phyloP scores from a whole-genome alignment of 1,140 invertebrate genomes.

The Neodiprion fabricii region DNA sequence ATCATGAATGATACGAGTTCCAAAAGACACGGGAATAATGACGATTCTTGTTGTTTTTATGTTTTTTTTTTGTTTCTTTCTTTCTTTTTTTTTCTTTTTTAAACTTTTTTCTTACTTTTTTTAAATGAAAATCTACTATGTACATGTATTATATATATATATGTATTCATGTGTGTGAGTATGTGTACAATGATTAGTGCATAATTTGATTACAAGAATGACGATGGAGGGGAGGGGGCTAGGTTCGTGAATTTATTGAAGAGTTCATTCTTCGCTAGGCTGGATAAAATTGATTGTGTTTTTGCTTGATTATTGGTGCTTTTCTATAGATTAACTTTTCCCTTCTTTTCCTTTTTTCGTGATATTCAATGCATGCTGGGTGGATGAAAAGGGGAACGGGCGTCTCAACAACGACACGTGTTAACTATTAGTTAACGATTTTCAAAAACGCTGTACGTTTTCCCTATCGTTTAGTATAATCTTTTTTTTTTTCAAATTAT shows the following conservation, averaged over 20 bases:
- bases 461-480: constrained; percentile 13
- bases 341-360: constrained; percentile 18
- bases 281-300: constrained; percentile 23
- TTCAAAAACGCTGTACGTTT: constrained; percentile 29
- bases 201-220: constrained; percentile 55
- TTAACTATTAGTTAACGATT: constrained; percentile 33
- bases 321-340: constrained; percentile 32
- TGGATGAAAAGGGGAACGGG: constrained; percentile 34
- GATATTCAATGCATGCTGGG: constrained; percentile 23
- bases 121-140: constrained; percentile 49
- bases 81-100: constrained; percentile 19
- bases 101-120: constrained; percentile 29
- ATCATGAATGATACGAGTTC: no score
- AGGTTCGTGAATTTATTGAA: constrained; percentile 12
- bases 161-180: constrained; percentile 62
- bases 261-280: neutral
- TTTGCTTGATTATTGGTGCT: constrained; percentile 31
- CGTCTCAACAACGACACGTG: constrained; percentile 51
- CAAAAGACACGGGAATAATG: no score
- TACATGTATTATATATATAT: constrained; percentile 59
- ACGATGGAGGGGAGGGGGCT: constrained; percentile 41
- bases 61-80: constrained; percentile 26
- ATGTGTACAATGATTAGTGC: constrained; percentile 60
- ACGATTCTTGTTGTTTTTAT: constrained; percentile 32
- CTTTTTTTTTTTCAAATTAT: constrained; percentile 19